Conservation (phyloP, 2,113 vertebrate genomes). For the Gopherus evgoodei region DNA sequence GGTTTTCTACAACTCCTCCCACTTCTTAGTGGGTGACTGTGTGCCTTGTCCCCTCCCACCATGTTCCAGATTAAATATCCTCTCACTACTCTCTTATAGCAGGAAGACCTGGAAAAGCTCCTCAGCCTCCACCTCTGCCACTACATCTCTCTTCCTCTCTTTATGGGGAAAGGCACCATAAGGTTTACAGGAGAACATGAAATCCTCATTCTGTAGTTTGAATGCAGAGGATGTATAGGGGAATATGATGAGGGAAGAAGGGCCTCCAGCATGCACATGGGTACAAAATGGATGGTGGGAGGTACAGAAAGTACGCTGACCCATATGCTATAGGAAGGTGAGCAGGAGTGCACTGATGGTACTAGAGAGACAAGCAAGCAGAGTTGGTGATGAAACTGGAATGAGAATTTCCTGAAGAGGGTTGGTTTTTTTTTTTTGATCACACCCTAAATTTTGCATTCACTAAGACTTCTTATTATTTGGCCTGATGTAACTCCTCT, state of each 20-base stretch:
- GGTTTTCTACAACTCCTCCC: neutral
- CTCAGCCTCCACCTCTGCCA: neutral
- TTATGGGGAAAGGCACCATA: neutral
- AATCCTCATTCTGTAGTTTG: neutral
- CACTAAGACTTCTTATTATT: neutral
- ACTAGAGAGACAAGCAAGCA: neutral
- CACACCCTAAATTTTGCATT: neutral
- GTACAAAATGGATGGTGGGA: neutral
- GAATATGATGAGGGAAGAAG: neutral
- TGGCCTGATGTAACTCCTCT: neutral
- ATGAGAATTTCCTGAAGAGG: neutral
- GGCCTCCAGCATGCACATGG: neutral
- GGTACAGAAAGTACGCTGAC: neutral
- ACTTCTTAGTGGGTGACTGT: neutral
- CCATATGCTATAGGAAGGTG: neutral
- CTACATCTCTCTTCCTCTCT: neutral
- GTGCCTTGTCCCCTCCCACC: neutral
- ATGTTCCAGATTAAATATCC: neutral
- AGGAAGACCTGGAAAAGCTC: neutral
- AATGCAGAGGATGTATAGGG: neutral
- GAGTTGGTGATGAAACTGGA: fast-evolving
- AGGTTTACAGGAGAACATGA: neutral
- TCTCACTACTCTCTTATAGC: neutral
- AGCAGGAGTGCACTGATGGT: neutral
- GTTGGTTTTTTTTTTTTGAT: neutral